phyloP scores from a whole-genome alignment of 1,140 invertebrate species.

The Diabrotica virgifera region DNA sequence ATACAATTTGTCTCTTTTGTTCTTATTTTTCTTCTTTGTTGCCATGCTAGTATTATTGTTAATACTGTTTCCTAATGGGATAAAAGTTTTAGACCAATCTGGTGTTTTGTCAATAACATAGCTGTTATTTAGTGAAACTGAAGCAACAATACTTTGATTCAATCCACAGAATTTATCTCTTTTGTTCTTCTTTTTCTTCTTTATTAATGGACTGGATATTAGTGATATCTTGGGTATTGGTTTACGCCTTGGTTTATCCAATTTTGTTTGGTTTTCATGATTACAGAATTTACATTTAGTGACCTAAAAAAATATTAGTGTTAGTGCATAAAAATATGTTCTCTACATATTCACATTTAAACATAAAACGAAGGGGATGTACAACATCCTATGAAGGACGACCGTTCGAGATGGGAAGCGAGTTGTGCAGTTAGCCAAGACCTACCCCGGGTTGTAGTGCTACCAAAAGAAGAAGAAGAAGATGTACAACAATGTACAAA shows the following conservation, averaged over 20 bases:
- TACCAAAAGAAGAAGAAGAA: too few species aligned
- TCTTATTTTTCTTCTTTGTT: slow-evolving; percentile 18
- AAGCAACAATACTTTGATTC: slow-evolving; percentile 21
- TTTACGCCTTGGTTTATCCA: slow-evolving; percentile 17
- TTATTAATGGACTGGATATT: neutral
- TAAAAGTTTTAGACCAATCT: neutral
- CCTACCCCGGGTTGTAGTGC: too few species aligned
- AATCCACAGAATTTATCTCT: slow-evolving; percentile 32
- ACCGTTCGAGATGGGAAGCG: too few species aligned
- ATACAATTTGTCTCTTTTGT: slow-evolving; percentile 28
- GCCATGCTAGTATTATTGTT: slow-evolving; percentile 6
- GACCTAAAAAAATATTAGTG: slow-evolving; percentile 25
- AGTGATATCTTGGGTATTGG: neutral
- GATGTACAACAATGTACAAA: too few species aligned
- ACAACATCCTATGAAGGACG: too few species aligned
- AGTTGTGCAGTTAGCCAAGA: too few species aligned
- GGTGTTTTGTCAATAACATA: neutral
- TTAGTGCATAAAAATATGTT: neutral
- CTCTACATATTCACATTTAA: slow-evolving; percentile 4
- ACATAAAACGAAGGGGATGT: too few species aligned
- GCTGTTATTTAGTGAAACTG: slow-evolving; percentile 8
- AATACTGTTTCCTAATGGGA: neutral
- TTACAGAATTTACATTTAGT: slow-evolving; percentile 32
- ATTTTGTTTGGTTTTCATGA: slow-evolving; percentile 17
- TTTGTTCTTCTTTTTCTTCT: slow-evolving; percentile 31